A percentile compares a stretch with the other conserved stretches of the same genome.
Conservation (phyloP, 2,797 vertebrate genomes). For the Malacoraja senta region DNA sequence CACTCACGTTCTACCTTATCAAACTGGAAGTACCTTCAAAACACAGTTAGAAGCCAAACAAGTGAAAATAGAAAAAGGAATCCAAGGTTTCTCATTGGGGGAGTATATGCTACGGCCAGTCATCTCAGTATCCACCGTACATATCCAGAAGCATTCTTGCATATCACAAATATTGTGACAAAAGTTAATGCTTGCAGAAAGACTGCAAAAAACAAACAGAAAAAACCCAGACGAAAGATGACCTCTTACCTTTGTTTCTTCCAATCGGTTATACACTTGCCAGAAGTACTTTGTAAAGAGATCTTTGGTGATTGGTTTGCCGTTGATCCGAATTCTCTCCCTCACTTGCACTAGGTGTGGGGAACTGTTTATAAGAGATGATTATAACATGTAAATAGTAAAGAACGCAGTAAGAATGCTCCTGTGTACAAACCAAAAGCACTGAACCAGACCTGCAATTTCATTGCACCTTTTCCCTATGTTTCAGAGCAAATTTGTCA, state of each 20-base stretch:
- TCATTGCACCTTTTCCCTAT: too few relatives aligned
- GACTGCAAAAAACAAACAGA: neutral
- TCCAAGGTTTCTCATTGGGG: neutral
- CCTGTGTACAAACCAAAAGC: neutral
- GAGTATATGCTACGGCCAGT: neutral
- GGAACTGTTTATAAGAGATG: constrained; percentile 60
- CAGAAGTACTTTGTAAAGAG: constrained; percentile 92
- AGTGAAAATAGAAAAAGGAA: neutral
- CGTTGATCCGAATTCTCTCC: constrained; percentile 86
- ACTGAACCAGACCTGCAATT: too few relatives aligned
- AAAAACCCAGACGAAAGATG: neutral
- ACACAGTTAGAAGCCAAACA: neutral
- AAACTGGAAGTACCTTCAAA: neutral
- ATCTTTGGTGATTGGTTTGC: constrained; percentile 79
- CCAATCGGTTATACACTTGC: constrained; percentile 77
- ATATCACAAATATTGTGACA: neutral
- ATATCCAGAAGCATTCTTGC: neutral
- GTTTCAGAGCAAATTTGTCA: too few relatives aligned
- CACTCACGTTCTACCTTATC: neutral
- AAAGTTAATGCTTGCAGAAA: neutral
- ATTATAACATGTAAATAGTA: neutral
- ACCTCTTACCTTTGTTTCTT: constrained; percentile 72
- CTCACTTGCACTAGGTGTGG: constrained; percentile 91
- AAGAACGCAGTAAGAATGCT: neutral
- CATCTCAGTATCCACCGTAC: neutral